Percentiles rank a stretch among this genome's conserved stretches.
Conservation (phyloP, 2,797 vertebrate species). For the Chrysocyon brachyurus region DNA sequence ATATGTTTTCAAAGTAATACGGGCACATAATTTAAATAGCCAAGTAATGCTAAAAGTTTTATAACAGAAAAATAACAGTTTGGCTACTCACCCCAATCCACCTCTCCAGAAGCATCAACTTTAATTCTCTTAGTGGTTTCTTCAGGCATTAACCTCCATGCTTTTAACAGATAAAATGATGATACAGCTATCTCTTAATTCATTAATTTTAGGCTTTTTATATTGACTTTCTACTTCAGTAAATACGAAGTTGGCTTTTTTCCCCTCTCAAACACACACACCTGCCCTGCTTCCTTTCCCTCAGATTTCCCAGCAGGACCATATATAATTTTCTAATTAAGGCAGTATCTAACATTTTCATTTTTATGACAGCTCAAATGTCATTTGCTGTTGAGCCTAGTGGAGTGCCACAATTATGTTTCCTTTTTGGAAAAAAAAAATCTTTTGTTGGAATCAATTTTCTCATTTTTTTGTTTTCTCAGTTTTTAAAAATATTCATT, state of each 20-base stretch:
- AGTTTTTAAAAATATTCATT: not conserved
- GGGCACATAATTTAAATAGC: not conserved
- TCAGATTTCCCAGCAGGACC: not conserved
- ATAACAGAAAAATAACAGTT: not conserved
- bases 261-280: not conserved
- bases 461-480: slow-evolving; percentile 27
- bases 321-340: slow-evolving; percentile 26
- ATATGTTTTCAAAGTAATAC: slow-evolving; percentile 1
- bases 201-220: slow-evolving; percentile 60
- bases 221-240: slow-evolving; percentile 38
- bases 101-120: not conserved
- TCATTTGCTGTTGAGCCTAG: not conserved
- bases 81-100: not conserved
- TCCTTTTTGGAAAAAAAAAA: not conserved
- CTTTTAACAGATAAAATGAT: slow-evolving; percentile 66
- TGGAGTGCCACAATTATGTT: not conserved
- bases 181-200: slow-evolving; percentile 44
- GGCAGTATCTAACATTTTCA: not conserved
- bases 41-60: slow-evolving; percentile 44
- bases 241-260: slow-evolving; percentile 34
- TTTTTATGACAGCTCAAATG: not conserved
- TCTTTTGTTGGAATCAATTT: not conserved
- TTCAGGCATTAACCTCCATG: slow-evolving; percentile 30
- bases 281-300: not conserved
- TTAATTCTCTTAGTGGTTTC: slow-evolving; percentile 53